Conservation (phyloP, 1,140 invertebrate genomes). For the Zaprionus kolodkinae region DNA sequence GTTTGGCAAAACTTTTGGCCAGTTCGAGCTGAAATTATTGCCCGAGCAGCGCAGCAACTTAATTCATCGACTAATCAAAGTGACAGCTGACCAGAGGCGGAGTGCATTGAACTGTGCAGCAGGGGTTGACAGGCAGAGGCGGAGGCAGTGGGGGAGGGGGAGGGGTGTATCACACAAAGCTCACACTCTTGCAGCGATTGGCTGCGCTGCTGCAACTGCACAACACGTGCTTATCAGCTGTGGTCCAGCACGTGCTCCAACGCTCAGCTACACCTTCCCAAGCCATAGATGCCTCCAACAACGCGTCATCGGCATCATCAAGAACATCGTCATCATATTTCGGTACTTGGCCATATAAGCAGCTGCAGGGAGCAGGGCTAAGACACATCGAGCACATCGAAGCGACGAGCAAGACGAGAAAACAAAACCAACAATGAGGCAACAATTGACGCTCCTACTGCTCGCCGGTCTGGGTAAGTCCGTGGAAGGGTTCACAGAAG, state of each 20-base stretch:
- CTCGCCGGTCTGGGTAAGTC: slow-evolving; percentile 57
- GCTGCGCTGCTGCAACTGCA: neutral
- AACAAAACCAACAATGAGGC: slow-evolving; percentile 39
- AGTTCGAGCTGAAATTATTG: slow-evolving; percentile 12
- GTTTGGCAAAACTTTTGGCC: slow-evolving; percentile 20
- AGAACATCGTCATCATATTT: too few relatives aligned
- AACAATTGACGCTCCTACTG: slow-evolving; percentile 57
- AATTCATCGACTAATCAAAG: slow-evolving; percentile 59
- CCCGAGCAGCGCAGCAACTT: slow-evolving; percentile 25
- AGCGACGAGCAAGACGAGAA: slow-evolving; percentile 4
- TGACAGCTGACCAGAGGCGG: slow-evolving; percentile 55
- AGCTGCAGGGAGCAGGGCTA: slow-evolving; percentile 28
- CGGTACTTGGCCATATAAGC: slow-evolving; percentile 48
- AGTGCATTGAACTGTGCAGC: slow-evolving; percentile 26
- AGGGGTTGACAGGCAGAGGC: neutral
- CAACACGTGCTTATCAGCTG: slow-evolving; percentile 66
- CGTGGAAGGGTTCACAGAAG: neutral
- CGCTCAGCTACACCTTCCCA: too few relatives aligned
- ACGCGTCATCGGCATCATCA: neutral
- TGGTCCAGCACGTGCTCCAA: slow-evolving; percentile 58
- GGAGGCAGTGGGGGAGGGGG: neutral
- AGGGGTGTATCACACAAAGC: neutral
- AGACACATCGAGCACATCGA: slow-evolving; percentile 23
- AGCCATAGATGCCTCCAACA: neutral
- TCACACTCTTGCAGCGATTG: neutral